Percentiles rank a stretch among this genome's conserved stretches.
Evolutionary conservation across 1,140 invertebrate species (phyloP).

Genomic region (Mycetomoellerius zeteki): DNA sequence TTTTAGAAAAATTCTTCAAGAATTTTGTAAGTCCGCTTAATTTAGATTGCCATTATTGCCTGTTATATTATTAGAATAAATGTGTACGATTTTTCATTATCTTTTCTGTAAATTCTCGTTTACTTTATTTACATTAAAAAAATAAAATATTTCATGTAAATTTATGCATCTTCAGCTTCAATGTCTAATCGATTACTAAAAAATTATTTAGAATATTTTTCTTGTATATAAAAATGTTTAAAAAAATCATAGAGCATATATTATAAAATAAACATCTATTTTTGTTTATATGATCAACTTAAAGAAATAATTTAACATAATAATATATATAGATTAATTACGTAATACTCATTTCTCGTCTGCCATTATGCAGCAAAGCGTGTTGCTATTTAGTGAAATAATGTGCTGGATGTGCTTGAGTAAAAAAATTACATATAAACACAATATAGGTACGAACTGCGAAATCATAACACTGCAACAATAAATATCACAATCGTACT

Average conservation of each 20-base stretch:
- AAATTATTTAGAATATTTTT: not conserved
- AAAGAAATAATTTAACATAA: not conserved
- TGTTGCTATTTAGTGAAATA: not conserved
- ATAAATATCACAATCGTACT: slow-evolving; percentile 27
- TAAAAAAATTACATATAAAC: not conserved
- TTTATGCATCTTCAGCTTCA: not conserved
- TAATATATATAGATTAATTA: slow-evolving; percentile 20
- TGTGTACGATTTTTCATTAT: not conserved
- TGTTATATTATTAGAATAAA: not conserved
- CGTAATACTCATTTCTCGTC: not conserved
- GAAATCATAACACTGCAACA: not conserved
- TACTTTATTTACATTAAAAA: not conserved
- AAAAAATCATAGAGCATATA: slow-evolving; percentile 18
- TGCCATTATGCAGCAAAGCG: not conserved
- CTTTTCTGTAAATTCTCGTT: not conserved
- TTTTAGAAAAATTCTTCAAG: slow-evolving; percentile 32
- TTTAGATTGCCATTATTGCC: not conserved
- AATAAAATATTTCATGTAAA: not conserved
- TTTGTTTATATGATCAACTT: slow-evolving; percentile 4
- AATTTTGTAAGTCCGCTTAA: slow-evolving; percentile 11
- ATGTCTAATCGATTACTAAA: not conserved
- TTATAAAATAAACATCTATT: slow-evolving; percentile 13
- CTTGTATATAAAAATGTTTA: not conserved
- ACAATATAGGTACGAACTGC: not conserved
- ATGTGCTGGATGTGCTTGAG: not conserved